Evolutionary conservation across 2,113 vertebrate species (phyloP).

Genomic region (Lucifuga dentata): DNA sequence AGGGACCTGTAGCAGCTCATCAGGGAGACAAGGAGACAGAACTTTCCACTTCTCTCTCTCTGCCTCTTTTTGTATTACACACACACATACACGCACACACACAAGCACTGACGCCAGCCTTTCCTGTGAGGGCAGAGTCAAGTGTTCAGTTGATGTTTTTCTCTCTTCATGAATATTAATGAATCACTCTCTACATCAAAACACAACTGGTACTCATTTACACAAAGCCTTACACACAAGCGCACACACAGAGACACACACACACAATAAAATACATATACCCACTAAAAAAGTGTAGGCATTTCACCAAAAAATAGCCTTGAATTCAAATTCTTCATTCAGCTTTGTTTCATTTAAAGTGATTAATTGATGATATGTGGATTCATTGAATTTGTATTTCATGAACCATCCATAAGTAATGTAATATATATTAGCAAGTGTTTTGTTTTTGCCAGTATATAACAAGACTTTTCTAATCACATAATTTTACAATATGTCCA

Average conservation of each 20-base stretch:
- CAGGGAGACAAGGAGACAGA: too few relatives aligned
- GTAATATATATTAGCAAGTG: background rate
- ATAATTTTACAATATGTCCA: too few relatives aligned
- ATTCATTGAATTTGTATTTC: too few relatives aligned
- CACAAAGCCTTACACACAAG: constrained; percentile 20
- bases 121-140: constrained; percentile 67
- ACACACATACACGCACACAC: constrained; percentile 11
- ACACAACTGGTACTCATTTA: constrained; percentile 63
- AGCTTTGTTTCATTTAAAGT: background rate
- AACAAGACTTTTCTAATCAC: too few relatives aligned
- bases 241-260: background rate
- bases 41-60: too few relatives aligned
- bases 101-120: constrained; percentile 9
- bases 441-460: background rate
- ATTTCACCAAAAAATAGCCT: background rate
- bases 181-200: constrained; percentile 67
- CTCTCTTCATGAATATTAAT: constrained; percentile 72
- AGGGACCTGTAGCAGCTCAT: too few relatives aligned
- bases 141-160: constrained; percentile 71
- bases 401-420: too few relatives aligned
- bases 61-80: constrained; percentile 4
- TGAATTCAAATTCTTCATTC: background rate
- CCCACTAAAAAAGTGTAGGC: constrained; percentile 4
- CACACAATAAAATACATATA: background rate
- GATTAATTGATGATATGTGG: background rate